Evolutionary conservation across 23 tunicate species (phyloP), one percentile per base, ranked within the genome.

Genomic region (Trididemnum nubilum): DNA sequence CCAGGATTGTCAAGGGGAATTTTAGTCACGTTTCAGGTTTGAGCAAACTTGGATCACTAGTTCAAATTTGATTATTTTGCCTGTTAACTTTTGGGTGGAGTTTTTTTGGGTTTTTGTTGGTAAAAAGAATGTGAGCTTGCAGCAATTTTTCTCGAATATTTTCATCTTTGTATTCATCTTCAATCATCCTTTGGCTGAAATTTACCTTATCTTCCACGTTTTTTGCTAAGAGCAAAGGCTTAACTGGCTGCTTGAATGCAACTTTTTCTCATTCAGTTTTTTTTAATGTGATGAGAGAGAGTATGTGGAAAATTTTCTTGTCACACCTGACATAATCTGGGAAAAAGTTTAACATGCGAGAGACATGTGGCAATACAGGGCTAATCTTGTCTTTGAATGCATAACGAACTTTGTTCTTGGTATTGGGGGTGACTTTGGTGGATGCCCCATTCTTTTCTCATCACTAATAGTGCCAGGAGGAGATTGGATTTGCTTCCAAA

Each of bases 41-140:
- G 67, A 61, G 26, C 67, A 26, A 61, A 24, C 28, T 21, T n/a
- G 29, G 67, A 61, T 61, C 67, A 26, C 67, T 61, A 12, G 26
- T 61, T 24, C 67, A 22, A 61, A 61, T 61, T 61, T n/a, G 67
- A 12, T n/a, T 24, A 24, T 61, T 61, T n/a, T 61, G 67, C 26
- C 29, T 61, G 29, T 61, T 21, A 61, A 61, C 67, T 61, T 61
- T 61, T 21, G 67, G 67, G 4, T n/a, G 28, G 25, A 24, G 67
- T 24, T 24, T 26, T n/a, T 12, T 61, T 15, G 67, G 67, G 26
- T 26, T 61, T n/a, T 61, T 26, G 26, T 61, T 26, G 26, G 67
- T 61, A 61, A 24, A 61, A 61, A 61, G 67, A 61, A 61, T 61
- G 67, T 61, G 67, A n/a, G 67, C 26, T 61, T n/a, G 67, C 67